Percentiles rank a stretch among this genome's conserved stretches.
These are phyloP conservation scores for Delphinus delphis DNA, from an alignment of 2,113 vertebrate species.

Conservation along the genomic window DNA sequence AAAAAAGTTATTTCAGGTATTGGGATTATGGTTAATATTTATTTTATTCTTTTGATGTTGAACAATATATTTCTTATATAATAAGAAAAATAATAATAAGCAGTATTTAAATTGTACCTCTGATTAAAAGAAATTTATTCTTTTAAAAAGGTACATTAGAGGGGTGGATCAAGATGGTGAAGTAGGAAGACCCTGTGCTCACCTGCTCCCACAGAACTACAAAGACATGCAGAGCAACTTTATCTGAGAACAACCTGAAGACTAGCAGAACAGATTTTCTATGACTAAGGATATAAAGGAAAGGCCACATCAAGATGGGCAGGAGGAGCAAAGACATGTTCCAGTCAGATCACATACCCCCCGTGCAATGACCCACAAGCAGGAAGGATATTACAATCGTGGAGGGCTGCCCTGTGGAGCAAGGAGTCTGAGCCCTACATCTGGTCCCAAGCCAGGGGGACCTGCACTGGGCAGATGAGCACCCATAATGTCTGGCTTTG, in stretches of 20 bases:
- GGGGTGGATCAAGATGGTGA: background rate
- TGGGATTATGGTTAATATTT: background rate
- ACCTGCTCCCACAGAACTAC: background rate
- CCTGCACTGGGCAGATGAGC: no score
- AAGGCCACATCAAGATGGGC: background rate
- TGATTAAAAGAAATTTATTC: background rate
- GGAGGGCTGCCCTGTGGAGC: background rate
- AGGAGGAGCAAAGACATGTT: background rate
- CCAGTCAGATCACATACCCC: background rate
- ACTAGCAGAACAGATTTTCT: background rate
- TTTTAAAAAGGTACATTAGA: background rate
- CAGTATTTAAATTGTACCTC: background rate
- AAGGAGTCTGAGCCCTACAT: background rate
- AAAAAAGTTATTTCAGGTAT: background rate
- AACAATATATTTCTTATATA: background rate
- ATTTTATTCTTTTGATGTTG: background rate
- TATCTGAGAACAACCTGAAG: background rate
- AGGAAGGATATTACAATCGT: no score
- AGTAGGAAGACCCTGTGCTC: background rate
- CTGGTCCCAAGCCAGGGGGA: background rate
- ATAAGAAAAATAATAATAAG: background rate
- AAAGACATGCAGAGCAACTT: accelerated
- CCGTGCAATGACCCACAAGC: background rate
- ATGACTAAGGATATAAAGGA: background rate
- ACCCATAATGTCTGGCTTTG: background rate